Evolutionary conservation across 2,113 vertebrate species (phyloP), one percentile per base, ranked within the genome.

Genomic region (Todiramphus chloris): DNA sequence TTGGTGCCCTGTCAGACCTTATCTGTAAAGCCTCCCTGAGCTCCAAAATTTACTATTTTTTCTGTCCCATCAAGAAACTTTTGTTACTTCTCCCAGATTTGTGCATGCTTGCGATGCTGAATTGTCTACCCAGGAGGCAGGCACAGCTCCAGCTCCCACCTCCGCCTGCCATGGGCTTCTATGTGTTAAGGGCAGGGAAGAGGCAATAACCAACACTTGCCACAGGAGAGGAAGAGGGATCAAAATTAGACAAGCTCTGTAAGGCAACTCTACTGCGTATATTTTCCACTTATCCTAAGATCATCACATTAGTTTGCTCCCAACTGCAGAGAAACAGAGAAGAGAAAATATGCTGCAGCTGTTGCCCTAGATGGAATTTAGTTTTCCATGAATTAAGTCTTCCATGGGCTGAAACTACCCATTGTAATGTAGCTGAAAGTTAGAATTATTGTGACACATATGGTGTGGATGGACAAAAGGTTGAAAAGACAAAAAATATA

Each of bases 121-220:
- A 31, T 11, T 9, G 33, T 3, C 43, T 84, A 18, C 10, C 9
- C 10, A 69, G 62, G 6, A 37, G 16, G 27, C 7, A 62, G 39
- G 39, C 16, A 44, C 5, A 13, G 33, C 15, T 53, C 41, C 3
- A 1, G 14, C 11, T 85, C 55, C 58, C 44, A 48, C 6, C 31
- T 35, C 14, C 39, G 39, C 7, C 41, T 74, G 48, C 17, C 0
- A 0, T 1, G 3, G 39, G 28, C 13, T 74, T 84, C 50, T 53
- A 31, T 33, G 6, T 0, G 0, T 5, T 5, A 19, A 80, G 6
- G 10, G 7, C 37, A 55, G 37, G 25, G 43, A 75, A 76, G 19
- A 73, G 21, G 24, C 33, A 75, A 11, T 11, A 63, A 35, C 6
- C 21, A 79, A 41, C n/a, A 41, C 10, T 35, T 93, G 39, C 10